Evolutionary conservation across 2,888 invertebrate species (phyloP), one percentile per base, ranked within the genome.

Genomic region (Trichacis sp.): DNA sequence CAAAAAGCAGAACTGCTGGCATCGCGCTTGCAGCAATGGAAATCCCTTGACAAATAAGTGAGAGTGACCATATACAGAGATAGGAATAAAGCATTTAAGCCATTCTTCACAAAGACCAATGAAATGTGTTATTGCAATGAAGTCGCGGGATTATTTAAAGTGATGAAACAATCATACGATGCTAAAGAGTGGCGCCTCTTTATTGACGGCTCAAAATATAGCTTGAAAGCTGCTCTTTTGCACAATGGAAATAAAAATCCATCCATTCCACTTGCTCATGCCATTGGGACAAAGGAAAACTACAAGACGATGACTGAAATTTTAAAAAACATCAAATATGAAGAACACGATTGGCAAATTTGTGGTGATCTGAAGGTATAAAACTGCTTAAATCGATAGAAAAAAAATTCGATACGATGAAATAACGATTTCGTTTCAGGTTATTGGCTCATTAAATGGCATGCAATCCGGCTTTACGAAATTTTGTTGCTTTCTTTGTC

Each of bases 231-330:
- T 12, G 63, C 72, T 17, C 60, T 73, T 30, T 51, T 74, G 9
- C 71, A 76, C 19, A 70, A 71, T 57, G 64, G 70, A 17, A 72
- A 72, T 61, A 66, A 87, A 49, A 75, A 57, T 50, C 65, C 71
- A 12, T 71, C 74, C 29, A 33, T 74, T 18, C 73, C 73, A 15
- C 17, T 76, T 14, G 75, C 55, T 8, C 70, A 77, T 54, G 68
- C 72, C 2, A 53, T 60, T 2, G 18, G 62, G 20, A 43, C 75
- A 48, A 71, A 75, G 61, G 77, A 76, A 68, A 53, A 53, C 9
- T 73, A 73, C 54, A 65, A 68, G 29, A 57, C 42, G 29, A 19
- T 64, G 30, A 9, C 46, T 18, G 12, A 20, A 20, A 40, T 45
- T 30, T 24, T 62, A 9, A 29, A 56, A 33, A 24, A 30, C 24